These are phyloP conservation scores for Sinocyclocheilus anophthalmus DNA, from an alignment of 2,113 vertebrate species.

Conservation along the genomic window DNA sequence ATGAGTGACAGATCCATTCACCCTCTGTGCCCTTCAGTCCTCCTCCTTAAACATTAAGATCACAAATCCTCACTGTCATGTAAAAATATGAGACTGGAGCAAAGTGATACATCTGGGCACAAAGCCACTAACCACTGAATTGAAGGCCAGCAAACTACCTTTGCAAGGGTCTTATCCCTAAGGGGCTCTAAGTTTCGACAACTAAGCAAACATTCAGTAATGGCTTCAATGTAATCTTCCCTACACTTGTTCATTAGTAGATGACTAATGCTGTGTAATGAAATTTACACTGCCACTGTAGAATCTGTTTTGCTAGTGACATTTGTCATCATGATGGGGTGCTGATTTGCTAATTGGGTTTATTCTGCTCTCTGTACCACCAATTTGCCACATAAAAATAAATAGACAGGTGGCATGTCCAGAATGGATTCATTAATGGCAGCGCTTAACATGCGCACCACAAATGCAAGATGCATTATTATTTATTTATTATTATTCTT, in stretches of 20 bases:
- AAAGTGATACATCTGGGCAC: slow-evolving; percentile 43
- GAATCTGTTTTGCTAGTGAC: neutral
- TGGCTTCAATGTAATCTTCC: slow-evolving; percentile 33
- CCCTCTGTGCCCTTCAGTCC: slow-evolving; percentile 22
- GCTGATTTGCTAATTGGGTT: neutral
- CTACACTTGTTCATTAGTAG: slow-evolving; percentile 2
- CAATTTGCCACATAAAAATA: neutral
- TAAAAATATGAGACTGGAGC: slow-evolving; percentile 36
- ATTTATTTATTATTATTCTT: slow-evolving; percentile 27
- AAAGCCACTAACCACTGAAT: slow-evolving; percentile 69
- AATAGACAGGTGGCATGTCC: neutral
- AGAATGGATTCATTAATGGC: neutral
- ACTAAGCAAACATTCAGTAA: slow-evolving; percentile 77
- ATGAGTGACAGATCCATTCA: neutral
- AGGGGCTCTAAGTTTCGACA: slow-evolving; percentile 63
- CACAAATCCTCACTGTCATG: slow-evolving; percentile 55
- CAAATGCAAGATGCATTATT: slow-evolving; percentile 13
- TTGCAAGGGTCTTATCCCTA: slow-evolving; percentile 60
- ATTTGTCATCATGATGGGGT: neutral
- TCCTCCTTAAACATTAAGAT: slow-evolving; percentile 68
- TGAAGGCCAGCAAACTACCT: slow-evolving; percentile 65
- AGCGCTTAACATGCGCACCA: neutral
- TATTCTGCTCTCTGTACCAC: neutral
- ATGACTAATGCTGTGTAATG: neutral
- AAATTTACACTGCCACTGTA: neutral